Conservation (phyloP, 2,888 invertebrate species). For the Reticulitermes lucifugus region DNA sequence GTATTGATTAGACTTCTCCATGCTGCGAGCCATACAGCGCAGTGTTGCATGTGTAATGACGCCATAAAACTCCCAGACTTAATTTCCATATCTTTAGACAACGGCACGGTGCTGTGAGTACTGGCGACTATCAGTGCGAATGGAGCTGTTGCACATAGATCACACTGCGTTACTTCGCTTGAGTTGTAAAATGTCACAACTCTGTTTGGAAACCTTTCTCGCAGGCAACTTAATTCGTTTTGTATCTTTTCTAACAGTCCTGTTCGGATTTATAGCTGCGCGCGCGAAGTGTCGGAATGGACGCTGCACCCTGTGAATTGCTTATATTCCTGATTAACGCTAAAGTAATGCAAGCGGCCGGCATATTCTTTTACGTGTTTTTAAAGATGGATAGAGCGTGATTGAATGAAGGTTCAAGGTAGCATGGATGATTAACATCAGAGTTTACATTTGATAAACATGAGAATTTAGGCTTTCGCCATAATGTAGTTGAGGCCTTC, state of each 20-base stretch:
- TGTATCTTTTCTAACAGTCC: background rate
- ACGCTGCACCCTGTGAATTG: background rate
- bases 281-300: background rate
- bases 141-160: background rate
- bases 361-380: background rate
- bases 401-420: no score
- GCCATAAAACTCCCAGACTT: constrained; percentile 10
- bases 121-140: background rate
- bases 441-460: no score
- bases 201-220: background rate
- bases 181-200: constrained; percentile 20
- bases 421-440: no score
- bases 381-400: background rate
- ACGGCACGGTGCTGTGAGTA: background rate
- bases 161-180: background rate
- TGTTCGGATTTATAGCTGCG: background rate
- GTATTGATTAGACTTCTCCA: background rate
- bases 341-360: background rate
- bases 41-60: constrained; percentile 15
- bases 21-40: background rate
- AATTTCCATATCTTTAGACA: constrained; percentile 13
- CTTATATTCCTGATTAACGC: background rate
- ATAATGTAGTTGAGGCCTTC: no score
- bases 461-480: no score
- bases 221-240: constrained; percentile 6